Evolutionary conservation across 2,888 invertebrate genomes (phyloP), one percentile per base, ranked within the genome.

Genomic region (Tridacna gigas): DNA sequence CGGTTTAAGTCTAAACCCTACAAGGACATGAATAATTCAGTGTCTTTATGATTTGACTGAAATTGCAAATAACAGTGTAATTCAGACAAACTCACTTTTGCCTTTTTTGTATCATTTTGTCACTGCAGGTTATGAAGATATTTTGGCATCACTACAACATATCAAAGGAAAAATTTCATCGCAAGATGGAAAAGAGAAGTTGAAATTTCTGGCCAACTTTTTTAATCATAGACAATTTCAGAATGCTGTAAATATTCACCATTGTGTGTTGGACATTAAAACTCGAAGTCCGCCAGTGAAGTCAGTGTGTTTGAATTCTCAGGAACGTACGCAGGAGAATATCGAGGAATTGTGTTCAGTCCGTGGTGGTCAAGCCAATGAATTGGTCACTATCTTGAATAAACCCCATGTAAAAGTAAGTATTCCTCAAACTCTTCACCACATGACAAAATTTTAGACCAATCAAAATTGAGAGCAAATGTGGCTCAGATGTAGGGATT

Each of bases 171-270:
- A 85, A 51, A 82, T 92, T 18, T 86, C 88, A 80, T 86, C 91
- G 13, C 82, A 87, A 0, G 92, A 93, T 61, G 90, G 93, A 74
- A 89, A 90, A 66, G 91, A 92, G 63, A 91, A 93, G 74, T 71
- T 93, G 18, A 84, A 90, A 56, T 90, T 92, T 74, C 84, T 93
- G 22, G 88, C 88, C 66, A 84, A 87, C 71, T 90, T 94, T 47
- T 93, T 94, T 82, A 90, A 91, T 73, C 93, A 93, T 79, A 84
- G 84, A 37, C 91, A 91, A 80, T 93, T 94, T 84, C 93, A 92
- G 80, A 89, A 91, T 25, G 93, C 94, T 18, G 82, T 84, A 37
- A 79, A 84, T 71, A 88, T 92, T 37, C 93, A 94, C 83, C 91
- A 93, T 74, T 91, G 91, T 89, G 89, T 94, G 80, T 83, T 92